Base-by-base conservation (phyloP, 2,888 invertebrate genomes). In the Leucoma salicis region DNA sequence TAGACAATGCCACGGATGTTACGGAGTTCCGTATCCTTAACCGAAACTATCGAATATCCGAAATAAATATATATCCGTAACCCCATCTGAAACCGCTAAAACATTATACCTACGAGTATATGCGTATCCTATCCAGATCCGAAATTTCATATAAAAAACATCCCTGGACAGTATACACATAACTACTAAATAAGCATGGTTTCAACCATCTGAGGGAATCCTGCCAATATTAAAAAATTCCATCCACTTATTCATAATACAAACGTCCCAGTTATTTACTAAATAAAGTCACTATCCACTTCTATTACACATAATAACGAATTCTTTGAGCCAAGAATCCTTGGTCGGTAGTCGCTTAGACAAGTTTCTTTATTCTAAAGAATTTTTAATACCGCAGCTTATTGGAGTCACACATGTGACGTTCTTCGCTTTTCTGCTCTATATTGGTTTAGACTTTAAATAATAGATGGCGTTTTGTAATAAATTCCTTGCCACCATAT, bases 381-480 rank as follows among this genome's bases (percentile, higher is more conserved):
- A 66, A 70, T 69, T 66, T 70, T 70, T 67, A 70, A 70, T 70
- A 70, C 57, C 52, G 33, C 45, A 51, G 47, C 53, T 49, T 60
- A 63, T 60, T 60, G 59, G 37, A 60, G 42, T 46, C 41, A 31
- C 49, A 46, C 61, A 60, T 46, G 51, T 40, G 53, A 61, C 38
- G 42, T 39, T 49, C 49, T 47, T 11, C 28, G 32, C 31, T 44
- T 24, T 54, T 29, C 13, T 29, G 13, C 4, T 11, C 27, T 8
- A 58, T 72, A 72, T 71, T 66, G 64, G 63, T 66, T 63, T 63
- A 51, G 41, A 39, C 48, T 52, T 57, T 62, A 65, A 67, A 74
- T 70, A 74, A 70, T 63, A 73, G 70, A 71, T 69, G 70, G 70
- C 68, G 63, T 35, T 66, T 48, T 56, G 57, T 49, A 57, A 70